phyloP scores from a whole-genome alignment of 2,797 vertebrate genomes.

The Rhabdophis nuchalis region DNA sequence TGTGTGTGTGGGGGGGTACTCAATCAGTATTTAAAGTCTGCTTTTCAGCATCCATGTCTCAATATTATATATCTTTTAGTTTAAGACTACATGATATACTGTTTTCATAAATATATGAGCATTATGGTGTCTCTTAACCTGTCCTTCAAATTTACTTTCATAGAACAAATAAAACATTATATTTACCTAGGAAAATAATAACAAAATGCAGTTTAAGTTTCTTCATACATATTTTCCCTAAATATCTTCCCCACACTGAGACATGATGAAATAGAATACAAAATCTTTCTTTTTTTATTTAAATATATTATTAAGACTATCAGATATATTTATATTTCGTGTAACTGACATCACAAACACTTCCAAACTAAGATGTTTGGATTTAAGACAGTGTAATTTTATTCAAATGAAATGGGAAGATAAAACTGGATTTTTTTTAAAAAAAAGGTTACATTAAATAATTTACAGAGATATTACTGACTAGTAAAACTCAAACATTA shows the following conservation, averaged over 20 bases:
- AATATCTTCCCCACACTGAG: not conserved
- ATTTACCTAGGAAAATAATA: not conserved
- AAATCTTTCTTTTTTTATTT: not conserved
- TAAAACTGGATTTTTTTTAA: not conserved
- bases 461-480: not conserved
- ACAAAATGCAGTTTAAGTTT: not conserved
- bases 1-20: too few species aligned
- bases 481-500: not conserved
- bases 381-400: not conserved
- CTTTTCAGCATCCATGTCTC: not conserved
- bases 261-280: not conserved
- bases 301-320: not conserved
- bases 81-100: not conserved
- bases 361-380: not conserved
- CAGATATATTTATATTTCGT: slow-evolving; percentile 2
- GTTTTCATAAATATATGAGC: not conserved
- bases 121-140: not conserved
- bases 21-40: not conserved
- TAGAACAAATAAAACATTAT: not conserved
- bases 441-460: not conserved
- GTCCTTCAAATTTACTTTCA: not conserved
- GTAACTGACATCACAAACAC: not conserved
- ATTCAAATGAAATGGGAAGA: not conserved
- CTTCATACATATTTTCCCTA: not conserved
- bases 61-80: not conserved